Evolutionary conservation across 2,888 invertebrate species (phyloP), one percentile per base, ranked within the genome.

Genomic region (Acleris sparsana): DNA sequence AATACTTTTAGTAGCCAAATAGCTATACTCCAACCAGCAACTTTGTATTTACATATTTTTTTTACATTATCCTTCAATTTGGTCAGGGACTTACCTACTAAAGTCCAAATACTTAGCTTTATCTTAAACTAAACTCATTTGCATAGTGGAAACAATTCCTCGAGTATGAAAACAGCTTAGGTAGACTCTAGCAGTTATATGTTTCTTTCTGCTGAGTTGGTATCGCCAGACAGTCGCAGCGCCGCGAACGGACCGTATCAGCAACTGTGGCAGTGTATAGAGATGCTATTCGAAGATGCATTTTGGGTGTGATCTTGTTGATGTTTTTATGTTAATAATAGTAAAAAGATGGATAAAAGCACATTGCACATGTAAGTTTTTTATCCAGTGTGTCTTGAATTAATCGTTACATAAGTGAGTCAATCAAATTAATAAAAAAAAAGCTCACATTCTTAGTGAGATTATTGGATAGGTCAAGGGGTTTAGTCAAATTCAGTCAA

Each of bases 131-230:
- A 39, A 51, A 55, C 49, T 43, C 18, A 58, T 29, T 46, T 46
- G 9, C 48, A 39, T 56, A 53, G 22, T n/a, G 51, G 25, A 65
- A 65, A 65, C 65, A 61, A 61, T 61, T 20, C 51, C 60, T 61
- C 48, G 49, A 39, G 44, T 56, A 65, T 65, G 65, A 65, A 65
- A 65, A 65, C 60, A 72, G 73, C 77, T 77, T 73, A 75, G 71
- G 76, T 74, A 75, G 70, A 70, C 72, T 73, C 73, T 70, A 79
- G 80, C 80, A 83, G 85, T 84, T 85, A 69, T 78, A 84, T 87
- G 85, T 88, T 89, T 86, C 88, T 89, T 92, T 89, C 89, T 88
- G 92, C 92, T 91, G 92, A 91, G 85, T 88, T 80, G 80, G 86
- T 85, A 85, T 83, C 84, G 84, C 82, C 84, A 89, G 87, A 86